Evolutionary conservation across 2,797 vertebrate species (phyloP).

Genomic region (Pyrocephalus nanus): DNA sequence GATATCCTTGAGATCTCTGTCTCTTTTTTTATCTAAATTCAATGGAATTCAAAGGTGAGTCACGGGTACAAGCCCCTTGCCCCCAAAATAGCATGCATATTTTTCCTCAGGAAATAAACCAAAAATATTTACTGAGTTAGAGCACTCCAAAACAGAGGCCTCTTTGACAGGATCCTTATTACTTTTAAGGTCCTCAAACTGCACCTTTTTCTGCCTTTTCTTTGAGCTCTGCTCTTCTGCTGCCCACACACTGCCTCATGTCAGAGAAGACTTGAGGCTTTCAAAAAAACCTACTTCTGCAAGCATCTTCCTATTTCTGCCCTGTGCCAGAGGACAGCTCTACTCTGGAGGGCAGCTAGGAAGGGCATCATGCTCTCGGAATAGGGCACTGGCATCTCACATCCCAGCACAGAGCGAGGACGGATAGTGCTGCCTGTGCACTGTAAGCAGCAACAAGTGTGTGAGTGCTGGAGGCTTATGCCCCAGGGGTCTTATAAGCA

Average conservation of each 20-base stretch:
- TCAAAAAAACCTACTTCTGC: neutral
- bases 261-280: neutral
- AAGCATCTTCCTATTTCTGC: neutral
- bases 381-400: accelerated
- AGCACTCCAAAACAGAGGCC: neutral
- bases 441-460: accelerated
- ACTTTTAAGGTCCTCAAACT: neutral
- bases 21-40: neutral
- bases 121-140: neutral
- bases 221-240: neutral
- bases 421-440: neutral
- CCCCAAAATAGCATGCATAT: neutral
- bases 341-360: neutral
- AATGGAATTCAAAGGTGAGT: neutral
- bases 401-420: neutral
- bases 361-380: neutral
- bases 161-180: neutral
- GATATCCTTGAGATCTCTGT: neutral
- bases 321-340: neutral
- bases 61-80: neutral
- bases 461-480: neutral
- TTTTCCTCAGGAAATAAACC: neutral
- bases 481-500: neutral
- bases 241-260: neutral
- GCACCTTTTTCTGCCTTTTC: neutral